Percentiles rank a stretch among this genome's conserved stretches.
Evolutionary conservation across 2,888 invertebrate genomes (phyloP).

Genomic region (Toxonevra muliebris): DNA sequence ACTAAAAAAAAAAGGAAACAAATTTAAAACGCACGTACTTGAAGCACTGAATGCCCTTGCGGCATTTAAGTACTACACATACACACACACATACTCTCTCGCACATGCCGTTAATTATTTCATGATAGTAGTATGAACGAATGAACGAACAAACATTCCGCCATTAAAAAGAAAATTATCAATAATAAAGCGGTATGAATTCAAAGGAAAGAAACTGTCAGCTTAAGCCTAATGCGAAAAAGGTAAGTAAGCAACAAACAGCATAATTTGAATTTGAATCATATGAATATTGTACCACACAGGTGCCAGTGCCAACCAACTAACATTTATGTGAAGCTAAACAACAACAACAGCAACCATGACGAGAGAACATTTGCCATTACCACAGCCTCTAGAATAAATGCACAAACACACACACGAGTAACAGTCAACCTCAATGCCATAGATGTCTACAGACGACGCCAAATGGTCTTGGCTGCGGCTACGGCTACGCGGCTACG

Average conservation of each 20-base stretch:
- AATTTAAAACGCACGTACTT: background rate
- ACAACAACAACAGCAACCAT: background rate
- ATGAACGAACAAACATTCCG: background rate
- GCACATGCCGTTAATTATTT: constrained; percentile 31
- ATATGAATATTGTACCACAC: too few relatives aligned
- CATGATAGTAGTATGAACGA: constrained; percentile 15
- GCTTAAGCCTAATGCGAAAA: background rate
- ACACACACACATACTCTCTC: too few relatives aligned
- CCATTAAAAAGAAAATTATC: constrained; percentile 23
- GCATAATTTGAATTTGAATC: too few relatives aligned
- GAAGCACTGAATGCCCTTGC: constrained; percentile 23
- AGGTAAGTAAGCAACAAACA: background rate
- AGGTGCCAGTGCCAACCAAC: too few relatives aligned
- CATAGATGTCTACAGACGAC: too few relatives aligned
- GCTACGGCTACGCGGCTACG: too few relatives aligned
- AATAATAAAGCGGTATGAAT: constrained; percentile 19
- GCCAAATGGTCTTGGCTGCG: too few relatives aligned
- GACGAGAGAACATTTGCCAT: constrained; percentile 2
- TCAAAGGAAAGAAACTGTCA: background rate
- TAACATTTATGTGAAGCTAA: too few relatives aligned
- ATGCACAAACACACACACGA: too few relatives aligned
- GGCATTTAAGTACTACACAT: constrained; percentile 23
- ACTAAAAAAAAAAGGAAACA: background rate
- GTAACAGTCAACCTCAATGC: too few relatives aligned
- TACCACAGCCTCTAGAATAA: too few relatives aligned